A percentile compares a stretch with the other conserved stretches of the same genome.
Conservation (phyloP, 2,113 vertebrate species). For the Neodontobutis hainanensis region DNA sequence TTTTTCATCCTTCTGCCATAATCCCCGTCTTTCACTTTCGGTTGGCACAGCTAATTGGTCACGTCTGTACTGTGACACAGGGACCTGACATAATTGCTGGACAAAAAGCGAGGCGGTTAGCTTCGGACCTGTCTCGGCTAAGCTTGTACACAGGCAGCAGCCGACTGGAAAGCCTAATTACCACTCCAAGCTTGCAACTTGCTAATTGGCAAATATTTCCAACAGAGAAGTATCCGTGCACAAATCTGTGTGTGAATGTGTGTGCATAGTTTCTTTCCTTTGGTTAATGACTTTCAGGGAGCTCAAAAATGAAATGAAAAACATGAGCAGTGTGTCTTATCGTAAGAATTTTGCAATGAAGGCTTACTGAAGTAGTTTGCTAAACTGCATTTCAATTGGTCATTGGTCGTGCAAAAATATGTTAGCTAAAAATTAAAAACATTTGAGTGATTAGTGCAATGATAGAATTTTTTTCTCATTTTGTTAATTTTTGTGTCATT, state of each 20-base stretch:
- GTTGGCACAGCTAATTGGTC: slow-evolving; percentile 79
- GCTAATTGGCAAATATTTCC: slow-evolving; percentile 75
- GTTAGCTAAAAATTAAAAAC: no score
- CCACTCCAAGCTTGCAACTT: slow-evolving; percentile 54
- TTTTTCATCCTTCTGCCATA: slow-evolving; percentile 66
- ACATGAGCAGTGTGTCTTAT: background rate
- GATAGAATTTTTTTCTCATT: no score
- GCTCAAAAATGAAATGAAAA: background rate
- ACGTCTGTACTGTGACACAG: slow-evolving; percentile 74
- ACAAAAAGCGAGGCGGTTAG: slow-evolving; percentile 79
- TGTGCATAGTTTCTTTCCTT: slow-evolving; percentile 19
- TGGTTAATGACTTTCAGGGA: slow-evolving; percentile 9
- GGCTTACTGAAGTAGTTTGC: no score
- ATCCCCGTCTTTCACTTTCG: slow-evolving; percentile 72
- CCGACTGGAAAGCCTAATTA: slow-evolving; percentile 76
- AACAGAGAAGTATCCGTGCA: slow-evolving; percentile 55
- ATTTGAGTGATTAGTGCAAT: no score
- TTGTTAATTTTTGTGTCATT: no score
- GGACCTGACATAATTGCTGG: slow-evolving; percentile 79
- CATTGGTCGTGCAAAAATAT: slow-evolving; percentile 1
- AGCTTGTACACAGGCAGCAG: slow-evolving; percentile 71
- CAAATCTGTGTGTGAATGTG: slow-evolving; percentile 28
- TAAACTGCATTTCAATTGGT: background rate
- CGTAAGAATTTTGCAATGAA: background rate
- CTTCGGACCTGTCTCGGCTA: slow-evolving; percentile 71